These are phyloP conservation scores for Serinus canaria DNA, from an alignment of 2,113 vertebrate species.

Conservation along the genomic window DNA sequence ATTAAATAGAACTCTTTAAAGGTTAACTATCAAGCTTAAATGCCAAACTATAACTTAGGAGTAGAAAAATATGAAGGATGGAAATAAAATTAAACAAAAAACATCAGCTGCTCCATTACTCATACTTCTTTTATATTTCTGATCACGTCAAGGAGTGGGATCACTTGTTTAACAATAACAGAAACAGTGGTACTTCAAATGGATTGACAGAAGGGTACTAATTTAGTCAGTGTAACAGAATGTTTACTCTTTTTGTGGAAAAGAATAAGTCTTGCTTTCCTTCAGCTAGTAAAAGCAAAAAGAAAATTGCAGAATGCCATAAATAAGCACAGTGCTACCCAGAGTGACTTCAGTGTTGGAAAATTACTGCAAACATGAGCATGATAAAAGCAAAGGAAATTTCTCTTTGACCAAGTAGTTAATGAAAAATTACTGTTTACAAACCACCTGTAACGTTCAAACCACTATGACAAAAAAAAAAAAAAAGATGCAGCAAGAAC, in stretches of 20 bases:
- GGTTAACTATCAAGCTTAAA: background rate
- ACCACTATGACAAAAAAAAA: background rate
- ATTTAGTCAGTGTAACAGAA: background rate
- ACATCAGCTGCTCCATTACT: background rate
- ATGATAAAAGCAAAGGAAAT: background rate
- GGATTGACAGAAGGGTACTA: background rate
- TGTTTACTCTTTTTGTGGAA: background rate
- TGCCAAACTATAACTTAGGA: background rate
- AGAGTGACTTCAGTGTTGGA: background rate
- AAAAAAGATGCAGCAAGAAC: background rate
- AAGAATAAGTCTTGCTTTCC: background rate
- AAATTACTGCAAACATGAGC: background rate
- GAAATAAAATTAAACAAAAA: background rate
- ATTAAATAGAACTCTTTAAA: background rate
- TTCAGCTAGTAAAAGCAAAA: background rate
- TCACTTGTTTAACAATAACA: background rate
- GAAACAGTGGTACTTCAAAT: background rate
- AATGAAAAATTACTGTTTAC: background rate
- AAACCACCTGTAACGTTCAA: background rate
- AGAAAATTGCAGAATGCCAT: background rate
- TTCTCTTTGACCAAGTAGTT: background rate
- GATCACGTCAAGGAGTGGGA: background rate
- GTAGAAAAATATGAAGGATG: background rate
- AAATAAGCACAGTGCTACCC: background rate
- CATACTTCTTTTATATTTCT: background rate